phyloP scores from a whole-genome alignment of 2,888 invertebrate species.

The Meiosimyza decipiens region DNA sequence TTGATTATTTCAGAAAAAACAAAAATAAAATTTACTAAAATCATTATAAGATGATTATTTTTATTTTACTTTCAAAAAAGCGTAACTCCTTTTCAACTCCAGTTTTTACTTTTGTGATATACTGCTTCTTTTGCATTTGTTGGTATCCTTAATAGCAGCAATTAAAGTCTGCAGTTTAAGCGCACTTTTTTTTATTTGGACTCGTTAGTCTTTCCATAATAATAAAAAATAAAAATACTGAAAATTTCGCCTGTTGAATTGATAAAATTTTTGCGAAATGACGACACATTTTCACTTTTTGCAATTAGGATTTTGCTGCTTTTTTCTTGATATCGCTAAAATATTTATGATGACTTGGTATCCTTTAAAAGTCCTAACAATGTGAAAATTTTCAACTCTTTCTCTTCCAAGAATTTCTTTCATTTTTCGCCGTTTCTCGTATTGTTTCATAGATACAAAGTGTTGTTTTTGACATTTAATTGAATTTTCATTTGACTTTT shows the following conservation, averaged over 20 bases:
- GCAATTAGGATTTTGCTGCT: too few relatives aligned
- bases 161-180: constrained; percentile 23
- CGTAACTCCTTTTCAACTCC: background rate
- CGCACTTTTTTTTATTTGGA: background rate
- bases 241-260: constrained; percentile 2
- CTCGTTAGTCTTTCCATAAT: constrained; percentile 1
- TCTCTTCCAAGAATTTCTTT: background rate
- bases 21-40: too few relatives aligned
- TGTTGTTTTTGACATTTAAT: constrained; percentile 19
- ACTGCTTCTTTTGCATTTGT: background rate
- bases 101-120: too few relatives aligned
- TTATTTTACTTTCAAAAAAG: too few relatives aligned
- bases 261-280: constrained; percentile 9
- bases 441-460: background rate
- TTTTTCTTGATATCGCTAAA: background rate
- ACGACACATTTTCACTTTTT: constrained; percentile 12
- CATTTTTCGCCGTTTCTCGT: background rate
- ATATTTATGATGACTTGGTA: background rate
- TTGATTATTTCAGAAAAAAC: too few relatives aligned
- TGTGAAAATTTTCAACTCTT: background rate
- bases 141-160: constrained; percentile 29
- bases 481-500: constrained; percentile 32
- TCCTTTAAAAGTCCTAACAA: background rate
- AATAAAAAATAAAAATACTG: background rate
- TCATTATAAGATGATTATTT: too few relatives aligned